These are phyloP conservation scores for Chelon labrosus DNA, from an alignment of 2,797 vertebrate genomes.

Conservation along the genomic window DNA sequence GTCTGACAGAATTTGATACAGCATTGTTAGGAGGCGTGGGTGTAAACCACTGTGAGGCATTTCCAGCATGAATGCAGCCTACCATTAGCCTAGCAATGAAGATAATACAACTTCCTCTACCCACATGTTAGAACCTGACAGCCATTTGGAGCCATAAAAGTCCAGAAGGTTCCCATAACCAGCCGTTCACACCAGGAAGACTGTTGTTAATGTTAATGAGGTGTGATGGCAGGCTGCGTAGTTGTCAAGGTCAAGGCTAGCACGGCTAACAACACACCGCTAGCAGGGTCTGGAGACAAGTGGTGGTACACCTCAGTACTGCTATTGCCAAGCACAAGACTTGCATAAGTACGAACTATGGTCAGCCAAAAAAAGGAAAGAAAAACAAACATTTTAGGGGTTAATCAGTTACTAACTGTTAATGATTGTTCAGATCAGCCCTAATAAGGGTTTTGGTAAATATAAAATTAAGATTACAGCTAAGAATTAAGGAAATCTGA, in stretches of 20 bases:
- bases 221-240: slow-evolving; percentile 70
- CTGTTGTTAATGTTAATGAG: slow-evolving; percentile 77
- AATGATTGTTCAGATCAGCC: neutral
- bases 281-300: slow-evolving; percentile 1
- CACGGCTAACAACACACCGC: slow-evolving; percentile 24
- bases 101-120: slow-evolving; percentile 79
- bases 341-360: neutral
- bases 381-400: too few species aligned
- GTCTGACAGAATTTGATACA: slow-evolving; percentile 19
- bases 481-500: too few species aligned
- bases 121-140: slow-evolving; percentile 74
- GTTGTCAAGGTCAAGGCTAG: slow-evolving; percentile 79
- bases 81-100: slow-evolving; percentile 69
- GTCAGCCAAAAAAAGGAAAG: too few species aligned
- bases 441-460: neutral
- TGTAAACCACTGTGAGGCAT: slow-evolving; percentile 53
- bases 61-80: slow-evolving; percentile 58
- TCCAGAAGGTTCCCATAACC: slow-evolving; percentile 71
- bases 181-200: slow-evolving; percentile 69
- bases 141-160: slow-evolving; percentile 75
- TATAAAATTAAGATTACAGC: too few species aligned
- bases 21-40: slow-evolving; percentile 34
- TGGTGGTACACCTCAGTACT: neutral
- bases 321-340: neutral
- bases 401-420: neutral